Evolutionary conservation across 2,113 vertebrate genomes (phyloP).

Genomic region (Platysternon megacephalum): DNA sequence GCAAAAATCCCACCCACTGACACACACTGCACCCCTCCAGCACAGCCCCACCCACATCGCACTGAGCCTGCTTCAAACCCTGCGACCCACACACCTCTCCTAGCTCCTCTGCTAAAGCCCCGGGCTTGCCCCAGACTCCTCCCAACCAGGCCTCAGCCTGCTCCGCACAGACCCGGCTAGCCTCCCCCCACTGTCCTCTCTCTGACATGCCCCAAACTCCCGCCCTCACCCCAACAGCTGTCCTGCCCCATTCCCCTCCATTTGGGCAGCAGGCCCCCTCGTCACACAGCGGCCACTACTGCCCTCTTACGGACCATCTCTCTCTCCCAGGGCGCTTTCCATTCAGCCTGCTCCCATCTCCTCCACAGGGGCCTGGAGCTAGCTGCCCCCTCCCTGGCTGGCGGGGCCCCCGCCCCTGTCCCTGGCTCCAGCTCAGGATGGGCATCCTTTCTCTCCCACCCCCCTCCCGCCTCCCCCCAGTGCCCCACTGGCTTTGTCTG

Average conservation of each 20-base stretch:
- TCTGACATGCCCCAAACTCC: neutral
- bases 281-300: neutral
- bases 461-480: neutral
- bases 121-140: neutral
- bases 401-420: neutral
- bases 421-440: neutral
- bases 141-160: neutral
- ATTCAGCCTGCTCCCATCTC: neutral
- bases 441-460: neutral
- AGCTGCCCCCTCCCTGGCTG: neutral
- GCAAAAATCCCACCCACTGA: neutral
- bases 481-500: slow-evolving; percentile 51
- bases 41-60: neutral
- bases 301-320: neutral
- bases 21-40: neutral
- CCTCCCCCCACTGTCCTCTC: neutral
- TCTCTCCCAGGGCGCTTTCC: rapidly evolving
- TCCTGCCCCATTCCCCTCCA: neutral
- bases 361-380: neutral
- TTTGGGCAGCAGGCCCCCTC: neutral
- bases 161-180: neutral
- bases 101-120: neutral
- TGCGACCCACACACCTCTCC: neutral
- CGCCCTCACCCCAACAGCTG: neutral
- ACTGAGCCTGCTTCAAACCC: neutral